Percentiles rank a stretch among this genome's conserved stretches.
Conservation (phyloP, 1,140 invertebrate species). For the Teleopsis dalmanni region DNA sequence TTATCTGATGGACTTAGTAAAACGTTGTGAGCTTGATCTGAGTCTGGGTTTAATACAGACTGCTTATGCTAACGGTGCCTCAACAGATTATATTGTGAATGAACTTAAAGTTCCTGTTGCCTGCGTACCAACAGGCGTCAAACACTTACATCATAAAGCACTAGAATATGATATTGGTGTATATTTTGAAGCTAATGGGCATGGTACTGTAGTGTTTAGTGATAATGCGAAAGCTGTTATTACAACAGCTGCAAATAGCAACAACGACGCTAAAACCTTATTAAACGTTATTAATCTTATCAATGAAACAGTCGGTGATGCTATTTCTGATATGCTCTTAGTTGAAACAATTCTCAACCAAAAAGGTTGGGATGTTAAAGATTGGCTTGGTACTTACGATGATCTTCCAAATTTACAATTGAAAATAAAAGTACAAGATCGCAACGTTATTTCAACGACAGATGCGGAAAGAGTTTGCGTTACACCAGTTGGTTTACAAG, state of each 20-base stretch:
- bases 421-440: slow-evolving; percentile 83
- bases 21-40: slow-evolving; percentile 58
- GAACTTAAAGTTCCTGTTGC: slow-evolving; percentile 76
- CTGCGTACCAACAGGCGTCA: slow-evolving; percentile 93
- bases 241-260: slow-evolving; percentile 31
- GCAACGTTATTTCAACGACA: slow-evolving; percentile 72
- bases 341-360: slow-evolving; percentile 85
- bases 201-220: slow-evolving; percentile 88
- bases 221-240: slow-evolving; percentile 49
- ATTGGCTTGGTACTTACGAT: slow-evolving; percentile 64
- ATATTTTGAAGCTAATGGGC: slow-evolving; percentile 99
- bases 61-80: slow-evolving; percentile 96
- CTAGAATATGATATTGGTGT: slow-evolving; percentile 88
- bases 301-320: slow-evolving; percentile 95
- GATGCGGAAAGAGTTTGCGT: slow-evolving; percentile 78
- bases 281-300: slow-evolving; percentile 71
- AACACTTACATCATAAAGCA: slow-evolving; percentile 92
- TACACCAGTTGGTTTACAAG: slow-evolving; percentile 74
- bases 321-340: slow-evolving; percentile 88
- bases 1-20: slow-evolving; percentile 73
- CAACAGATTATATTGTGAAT: slow-evolving; percentile 84
- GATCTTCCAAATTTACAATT: slow-evolving; percentile 85
- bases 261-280: slow-evolving; percentile 53
- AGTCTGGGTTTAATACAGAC: slow-evolving; percentile 89
- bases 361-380: slow-evolving; percentile 65